Evolutionary conservation across 1,140 invertebrate species (phyloP), one percentile per base, ranked within the genome.

Genomic region (Leptonema lineaticorne): DNA sequence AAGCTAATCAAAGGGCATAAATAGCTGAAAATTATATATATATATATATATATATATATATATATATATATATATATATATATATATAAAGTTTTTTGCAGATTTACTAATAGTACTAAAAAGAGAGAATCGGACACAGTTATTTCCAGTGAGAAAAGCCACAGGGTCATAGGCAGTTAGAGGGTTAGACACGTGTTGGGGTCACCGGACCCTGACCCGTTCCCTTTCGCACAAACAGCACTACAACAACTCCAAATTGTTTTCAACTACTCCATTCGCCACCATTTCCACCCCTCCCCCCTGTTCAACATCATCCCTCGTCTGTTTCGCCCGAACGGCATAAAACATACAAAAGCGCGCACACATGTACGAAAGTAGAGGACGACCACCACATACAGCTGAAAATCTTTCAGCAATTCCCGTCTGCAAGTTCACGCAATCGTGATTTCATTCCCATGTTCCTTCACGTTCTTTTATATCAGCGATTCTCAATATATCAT

Each of bases 121-220:
- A 22, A 53, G 22, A 24, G 50, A 22, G 50, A 20, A 26, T 53
- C 27, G 50, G 24, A n/a, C n/a, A 14, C 37, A 3, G 50, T 53
- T 53, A 53, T 53, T 53, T 53, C 37, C 50, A 22, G 22, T 53
- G 20, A 9, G 50, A 22, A 53, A 53, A 24, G 46, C 46, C 50
- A 24, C 50, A 53, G 50, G 50, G 50, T 53, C 50, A 53, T 26
- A 48, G 27, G 50, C 50, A 26, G 50, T 24, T 24, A 26, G 27
- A 53, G 50, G 57, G 28, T 59, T 30, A 59, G 57, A 59, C 57
- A 59, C 57, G 57, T 59, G 57, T 29, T 59, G 57, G 30, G 57
- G 57, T 59, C 57, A 59, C 57, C 30, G 57, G 57, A 33, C 57
- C 57, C 30, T 59, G 28, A 30, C 30, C 57, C 28, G 4, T 22